Evolutionary conservation across 2,888 invertebrate species (phyloP), one percentile per base, ranked within the genome.

Genomic region (Baccha elongata): DNA sequence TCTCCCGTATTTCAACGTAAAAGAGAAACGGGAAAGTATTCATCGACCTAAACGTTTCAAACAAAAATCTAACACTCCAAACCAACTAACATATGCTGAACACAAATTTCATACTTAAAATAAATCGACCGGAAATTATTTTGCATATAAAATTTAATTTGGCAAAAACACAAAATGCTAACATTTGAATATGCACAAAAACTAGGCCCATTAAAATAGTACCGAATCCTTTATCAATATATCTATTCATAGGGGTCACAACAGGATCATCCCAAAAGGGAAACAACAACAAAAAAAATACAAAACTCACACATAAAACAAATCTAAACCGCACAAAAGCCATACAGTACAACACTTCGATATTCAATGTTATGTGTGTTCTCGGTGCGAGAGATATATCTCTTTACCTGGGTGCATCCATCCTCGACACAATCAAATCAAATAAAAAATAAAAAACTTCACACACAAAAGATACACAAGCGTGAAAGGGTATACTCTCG

Each of bases 101-200:
- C 55, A 11, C 15, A 62, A 48, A 11, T 58, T 40, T 13, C 21
- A 35, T 58, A 58, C n/a, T 44, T 21, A 37, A 78, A 76, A 26
- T 68, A 73, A 83, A 83, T 83, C 83, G 83, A 83, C 78, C 72
- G 83, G 83, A 83, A 78, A 78, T 73, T 72, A 83, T 78, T 78
- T 83, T 58, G 62, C 78, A 62, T 73, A 83, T 83, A 83, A n/a
- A 83, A 73, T 78, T 78, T 68, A 50, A 72, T 68, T 78, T 78
- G 72, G 65, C 71, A 83, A 83, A 76, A 81, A 76, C 71, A 60
- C 37, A 1, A 40, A 35, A 50, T 37, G 55, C 42, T 58, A 60
- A 55, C 53, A 73, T 83, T 72, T 78, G 55, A 78, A 78, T 83
- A 83, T 64, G 23, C 50, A 55, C 26, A 23, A 26, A 60, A n/a